Evolutionary conservation across 2,113 vertebrate species (phyloP).

Genomic region (Haemorhous mexicanus): DNA sequence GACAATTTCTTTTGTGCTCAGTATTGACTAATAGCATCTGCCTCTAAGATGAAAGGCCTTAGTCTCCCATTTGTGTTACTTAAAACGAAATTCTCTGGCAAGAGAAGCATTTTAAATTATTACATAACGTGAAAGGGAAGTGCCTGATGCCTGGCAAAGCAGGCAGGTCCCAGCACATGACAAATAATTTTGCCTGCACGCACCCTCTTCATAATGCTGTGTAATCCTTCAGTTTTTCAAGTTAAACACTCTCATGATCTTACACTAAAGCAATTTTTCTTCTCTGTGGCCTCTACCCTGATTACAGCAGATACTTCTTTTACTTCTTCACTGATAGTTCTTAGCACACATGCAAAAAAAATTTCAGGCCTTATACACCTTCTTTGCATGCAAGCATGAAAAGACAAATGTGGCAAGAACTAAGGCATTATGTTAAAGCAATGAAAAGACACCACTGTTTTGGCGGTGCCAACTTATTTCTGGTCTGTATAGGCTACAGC

Average conservation of each 20-base stretch:
- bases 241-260: background rate
- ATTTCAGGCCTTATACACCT: background rate
- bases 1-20: background rate
- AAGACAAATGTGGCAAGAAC: background rate
- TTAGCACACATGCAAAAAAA: background rate
- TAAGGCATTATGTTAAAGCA: background rate
- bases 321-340: background rate
- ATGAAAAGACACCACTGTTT: background rate
- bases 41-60: background rate
- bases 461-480: background rate
- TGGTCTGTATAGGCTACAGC: background rate
- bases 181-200: background rate
- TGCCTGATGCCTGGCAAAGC: background rate
- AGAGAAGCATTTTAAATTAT: background rate
- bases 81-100: background rate
- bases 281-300: background rate
- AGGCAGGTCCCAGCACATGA: background rate
- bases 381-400: background rate
- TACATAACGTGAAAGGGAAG: background rate
- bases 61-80: background rate
- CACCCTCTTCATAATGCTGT: background rate
- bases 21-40: background rate
- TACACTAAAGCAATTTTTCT: background rate
- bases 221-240: background rate
- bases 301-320: background rate